Evolutionary conservation across 2,113 vertebrate genomes (phyloP), one percentile per base, ranked within the genome.

Genomic region (Datnioides undecimradiatus): DNA sequence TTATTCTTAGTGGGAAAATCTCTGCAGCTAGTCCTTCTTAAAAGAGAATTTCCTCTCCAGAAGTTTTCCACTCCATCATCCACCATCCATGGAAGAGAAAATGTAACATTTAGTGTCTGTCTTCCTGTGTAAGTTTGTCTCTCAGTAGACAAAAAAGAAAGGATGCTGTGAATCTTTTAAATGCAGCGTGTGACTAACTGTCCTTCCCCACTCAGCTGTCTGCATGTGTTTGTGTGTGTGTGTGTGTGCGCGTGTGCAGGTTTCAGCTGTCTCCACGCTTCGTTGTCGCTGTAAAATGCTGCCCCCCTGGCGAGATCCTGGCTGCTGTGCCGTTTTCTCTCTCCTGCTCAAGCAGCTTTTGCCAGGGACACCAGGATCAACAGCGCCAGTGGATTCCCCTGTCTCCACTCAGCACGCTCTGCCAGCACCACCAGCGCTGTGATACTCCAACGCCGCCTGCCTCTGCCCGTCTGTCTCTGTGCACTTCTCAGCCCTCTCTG

Each of bases 261-360:
- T 85, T 78, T 85, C 77, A 86, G 88, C 82, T 76, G 79, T 86
- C 85, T 87, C 80, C 79, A 68, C 59, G 73, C 69, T 64, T 71
- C 43, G 25, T 72, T 83, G 84, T 88, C 43, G 46, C 69, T 82
- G 80, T 85, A 73, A 84, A 89, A 91, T 77, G 83, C 78, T 84
- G 87, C 82, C 83, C 76, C 79, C 84, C 77, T 52, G 74, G 71
- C 65, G 52, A 73, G 80, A 77, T 83, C 79, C 82, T 68, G 73
- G 76, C 55, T 62, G 82, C 66, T 76, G 73, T 16, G 7, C 54
- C 17, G 71, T 45, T 77, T 27, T 73, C 67, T 71, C 57, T 89
- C 88, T 90, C 72, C 79, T n/a, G 34, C 67, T 83, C 66, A n/a
- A 68, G 64, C 78, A 46, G 78, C 80, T 85, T 76, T 54, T 88